These are phyloP conservation scores for Agapornis roseicollis DNA, from an alignment of 2,113 vertebrate species.

Conservation along the genomic window DNA sequence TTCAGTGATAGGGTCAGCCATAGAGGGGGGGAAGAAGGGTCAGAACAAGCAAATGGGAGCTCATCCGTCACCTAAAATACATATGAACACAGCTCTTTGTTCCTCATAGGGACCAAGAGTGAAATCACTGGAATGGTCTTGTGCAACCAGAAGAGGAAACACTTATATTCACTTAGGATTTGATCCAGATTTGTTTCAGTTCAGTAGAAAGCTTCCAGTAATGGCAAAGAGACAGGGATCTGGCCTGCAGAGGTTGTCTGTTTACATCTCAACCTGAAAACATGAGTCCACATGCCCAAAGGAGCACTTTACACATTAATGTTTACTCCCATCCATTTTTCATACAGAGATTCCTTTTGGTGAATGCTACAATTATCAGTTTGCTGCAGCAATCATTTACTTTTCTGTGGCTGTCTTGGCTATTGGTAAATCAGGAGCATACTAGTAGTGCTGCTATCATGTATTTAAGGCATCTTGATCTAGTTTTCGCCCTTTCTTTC, in stretches of 20 bases:
- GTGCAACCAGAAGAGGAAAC: neutral
- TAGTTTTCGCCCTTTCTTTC: neutral
- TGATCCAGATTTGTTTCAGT: neutral
- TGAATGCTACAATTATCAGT: neutral
- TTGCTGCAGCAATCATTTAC: neutral
- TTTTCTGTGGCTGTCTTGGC: neutral
- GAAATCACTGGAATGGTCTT: neutral
- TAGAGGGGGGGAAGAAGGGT: neutral
- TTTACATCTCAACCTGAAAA: neutral
- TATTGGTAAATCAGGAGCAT: neutral
- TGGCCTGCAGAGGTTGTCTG: neutral
- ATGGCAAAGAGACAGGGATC: neutral
- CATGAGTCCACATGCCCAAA: neutral
- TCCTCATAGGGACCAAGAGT: neutral
- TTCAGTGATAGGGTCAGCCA: neutral
- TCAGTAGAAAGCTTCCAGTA: neutral
- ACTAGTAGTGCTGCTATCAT: neutral
- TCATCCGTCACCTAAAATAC: neutral
- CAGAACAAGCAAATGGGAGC: neutral
- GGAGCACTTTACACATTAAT: neutral
- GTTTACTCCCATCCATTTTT: neutral
- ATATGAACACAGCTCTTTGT: accelerated
- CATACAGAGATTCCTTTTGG: neutral
- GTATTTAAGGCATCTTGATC: neutral
- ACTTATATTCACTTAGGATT: neutral